Conservation (phyloP, 1,140 invertebrate genomes). For the Temnothorax nylanderi region DNA sequence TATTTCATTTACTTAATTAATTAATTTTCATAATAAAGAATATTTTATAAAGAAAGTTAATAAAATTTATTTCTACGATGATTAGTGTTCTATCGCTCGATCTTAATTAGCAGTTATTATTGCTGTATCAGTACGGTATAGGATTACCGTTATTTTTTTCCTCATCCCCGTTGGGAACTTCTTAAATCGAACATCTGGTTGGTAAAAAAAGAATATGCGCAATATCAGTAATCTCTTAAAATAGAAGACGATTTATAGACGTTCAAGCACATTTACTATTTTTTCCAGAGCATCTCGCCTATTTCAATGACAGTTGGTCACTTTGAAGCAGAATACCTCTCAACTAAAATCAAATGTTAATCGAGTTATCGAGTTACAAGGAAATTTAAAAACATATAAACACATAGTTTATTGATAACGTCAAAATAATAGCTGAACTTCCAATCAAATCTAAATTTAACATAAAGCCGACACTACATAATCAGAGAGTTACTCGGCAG, state of each 20-base stretch:
- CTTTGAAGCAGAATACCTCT: neutral
- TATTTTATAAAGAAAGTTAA: neutral
- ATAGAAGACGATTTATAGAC: slow-evolving; percentile 38
- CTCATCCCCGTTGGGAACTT: neutral
- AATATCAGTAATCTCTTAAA: slow-evolving; percentile 23
- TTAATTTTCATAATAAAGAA: neutral
- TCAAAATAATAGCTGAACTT: neutral
- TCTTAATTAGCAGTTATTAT: neutral
- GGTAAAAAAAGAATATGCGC: slow-evolving; percentile 7
- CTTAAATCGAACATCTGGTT: slow-evolving; percentile 5
- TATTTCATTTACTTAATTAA: neutral
- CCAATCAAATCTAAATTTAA: neutral
- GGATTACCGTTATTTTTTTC: neutral
- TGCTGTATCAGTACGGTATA: neutral
- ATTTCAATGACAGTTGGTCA: neutral
- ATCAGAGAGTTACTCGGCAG: neutral
- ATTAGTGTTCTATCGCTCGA: neutral
- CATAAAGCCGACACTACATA: neutral
- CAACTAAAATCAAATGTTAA: neutral
- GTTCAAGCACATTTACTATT: slow-evolving; percentile 28
- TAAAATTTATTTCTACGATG: neutral
- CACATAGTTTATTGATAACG: neutral
- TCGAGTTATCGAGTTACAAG: neutral
- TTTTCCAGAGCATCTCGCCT: neutral
- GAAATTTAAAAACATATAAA: neutral